Conservation (phyloP, 2,797 vertebrate species). For the Gastrophryne carolinensis region DNA sequence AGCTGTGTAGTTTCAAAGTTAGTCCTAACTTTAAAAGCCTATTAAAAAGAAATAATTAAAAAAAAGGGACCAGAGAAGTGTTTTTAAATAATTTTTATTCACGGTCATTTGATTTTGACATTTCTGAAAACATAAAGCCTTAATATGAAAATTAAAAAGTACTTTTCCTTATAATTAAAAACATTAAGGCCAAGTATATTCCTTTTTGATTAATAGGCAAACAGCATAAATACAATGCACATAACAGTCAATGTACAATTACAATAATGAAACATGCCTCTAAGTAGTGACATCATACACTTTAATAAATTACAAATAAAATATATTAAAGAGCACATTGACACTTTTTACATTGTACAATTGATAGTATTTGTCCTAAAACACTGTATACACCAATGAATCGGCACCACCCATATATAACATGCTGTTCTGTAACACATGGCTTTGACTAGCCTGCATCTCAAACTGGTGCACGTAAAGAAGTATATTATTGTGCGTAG, state of each 20-base stretch:
- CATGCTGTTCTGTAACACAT: slow-evolving; percentile 26
- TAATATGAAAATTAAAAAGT: slow-evolving; percentile 55
- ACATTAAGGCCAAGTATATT: slow-evolving; percentile 57
- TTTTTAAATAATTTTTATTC: slow-evolving; percentile 53
- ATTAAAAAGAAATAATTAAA: slow-evolving; percentile 60
- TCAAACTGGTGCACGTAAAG: background rate
- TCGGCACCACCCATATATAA: slow-evolving; percentile 48
- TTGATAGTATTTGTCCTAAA: slow-evolving; percentile 46
- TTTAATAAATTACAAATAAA: slow-evolving; percentile 55
- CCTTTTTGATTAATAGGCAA: slow-evolving; percentile 57
- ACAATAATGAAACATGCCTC: slow-evolving; percentile 60
- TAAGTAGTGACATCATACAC: slow-evolving; percentile 59
- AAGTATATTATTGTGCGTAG: background rate
- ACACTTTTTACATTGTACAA: slow-evolving; percentile 48
- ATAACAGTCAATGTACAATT: slow-evolving; percentile 58
- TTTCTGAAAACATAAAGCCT: slow-evolving; percentile 54
- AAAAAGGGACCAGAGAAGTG: slow-evolving; percentile 50
- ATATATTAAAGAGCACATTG: slow-evolving; percentile 54
- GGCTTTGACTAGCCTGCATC: slow-evolving; percentile 36
- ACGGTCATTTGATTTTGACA: slow-evolving; percentile 16
- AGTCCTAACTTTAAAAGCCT: background rate
- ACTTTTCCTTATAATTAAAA: slow-evolving; percentile 56
- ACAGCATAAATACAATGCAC: slow-evolving; percentile 57
- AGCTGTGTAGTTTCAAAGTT: no score
- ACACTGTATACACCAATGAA: slow-evolving; percentile 40